These are phyloP conservation scores for Castor canadensis DNA, from an alignment of 2,113 vertebrate species.

Conservation along the genomic window DNA sequence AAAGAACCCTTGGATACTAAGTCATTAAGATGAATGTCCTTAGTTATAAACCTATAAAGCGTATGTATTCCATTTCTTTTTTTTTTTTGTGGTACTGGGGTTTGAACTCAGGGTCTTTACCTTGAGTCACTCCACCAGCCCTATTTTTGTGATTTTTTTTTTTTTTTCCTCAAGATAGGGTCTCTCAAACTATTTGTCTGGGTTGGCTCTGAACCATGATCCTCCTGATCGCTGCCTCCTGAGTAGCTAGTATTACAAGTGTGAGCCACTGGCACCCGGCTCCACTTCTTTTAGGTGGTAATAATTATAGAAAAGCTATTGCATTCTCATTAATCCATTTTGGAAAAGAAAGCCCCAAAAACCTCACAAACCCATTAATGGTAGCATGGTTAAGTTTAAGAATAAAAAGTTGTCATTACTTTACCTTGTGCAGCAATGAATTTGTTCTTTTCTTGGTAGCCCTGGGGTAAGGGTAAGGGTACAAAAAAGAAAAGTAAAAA, in stretches of 20 bases:
- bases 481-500: conserved; percentile 62
- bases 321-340: conserved; percentile 40
- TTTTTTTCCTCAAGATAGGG: too few relatives aligned
- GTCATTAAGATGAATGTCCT: not conserved
- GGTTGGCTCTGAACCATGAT: too few relatives aligned
- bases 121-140: too few relatives aligned
- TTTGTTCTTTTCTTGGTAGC: conserved; percentile 99
- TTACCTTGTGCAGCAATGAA: conserved; percentile 99
- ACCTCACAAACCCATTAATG: not conserved
- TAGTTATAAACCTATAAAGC: conserved; percentile 1
- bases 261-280: too few relatives aligned
- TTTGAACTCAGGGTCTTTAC: too few relatives aligned
- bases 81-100: not conserved
- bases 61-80: not conserved
- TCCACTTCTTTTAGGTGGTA: conserved; percentile 29
- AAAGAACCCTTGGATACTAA: not conserved
- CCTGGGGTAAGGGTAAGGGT: conserved; percentile 80
- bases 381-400: not conserved
- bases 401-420: conserved; percentile 7
- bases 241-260: too few relatives aligned
- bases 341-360: conserved; percentile 41
- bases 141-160: too few relatives aligned
- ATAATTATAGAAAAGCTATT: conserved; percentile 26
- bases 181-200: too few relatives aligned
- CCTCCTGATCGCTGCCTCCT: too few relatives aligned